These are phyloP conservation scores for Bhutanitis thaidina DNA, from an alignment of 2,888 invertebrate species.

Conservation along the genomic window DNA sequence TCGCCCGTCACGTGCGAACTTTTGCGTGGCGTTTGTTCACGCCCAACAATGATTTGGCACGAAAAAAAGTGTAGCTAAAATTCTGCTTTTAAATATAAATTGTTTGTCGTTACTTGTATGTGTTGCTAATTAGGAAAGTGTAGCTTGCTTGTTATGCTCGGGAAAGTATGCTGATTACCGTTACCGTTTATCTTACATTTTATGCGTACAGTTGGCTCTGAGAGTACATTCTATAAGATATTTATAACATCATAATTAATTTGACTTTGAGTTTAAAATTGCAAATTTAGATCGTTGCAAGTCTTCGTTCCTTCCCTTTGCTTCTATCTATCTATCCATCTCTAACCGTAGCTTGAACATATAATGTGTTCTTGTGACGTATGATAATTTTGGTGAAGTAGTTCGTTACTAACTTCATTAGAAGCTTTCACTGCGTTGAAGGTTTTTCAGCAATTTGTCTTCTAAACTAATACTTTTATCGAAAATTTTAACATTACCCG, in stretches of 20 bases:
- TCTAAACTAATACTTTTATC: too few relatives aligned
- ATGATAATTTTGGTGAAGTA: constrained; percentile 23
- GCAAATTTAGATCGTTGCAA: too few relatives aligned
- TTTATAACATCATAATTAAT: too few relatives aligned
- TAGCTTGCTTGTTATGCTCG: background rate
- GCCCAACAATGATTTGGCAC: constrained; percentile 15
- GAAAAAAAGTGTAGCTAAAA: background rate
- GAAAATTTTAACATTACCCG: too few relatives aligned
- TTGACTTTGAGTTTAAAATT: too few relatives aligned
- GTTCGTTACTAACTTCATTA: background rate
- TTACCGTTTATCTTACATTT: too few relatives aligned
- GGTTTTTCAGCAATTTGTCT: too few relatives aligned
- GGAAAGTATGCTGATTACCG: too few relatives aligned
- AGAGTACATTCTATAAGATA: too few relatives aligned
- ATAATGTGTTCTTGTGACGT: constrained; percentile 24
- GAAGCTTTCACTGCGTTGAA: background rate
- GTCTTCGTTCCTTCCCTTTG: too few relatives aligned
- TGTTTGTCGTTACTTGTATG: background rate
- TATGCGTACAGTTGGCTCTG: too few relatives aligned
- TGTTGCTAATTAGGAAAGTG: constrained; percentile 10
- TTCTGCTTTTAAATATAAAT: background rate
- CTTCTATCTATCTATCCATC: too few relatives aligned
- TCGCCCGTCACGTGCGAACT: constrained; percentile 43
- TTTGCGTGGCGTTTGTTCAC: constrained; percentile 17
- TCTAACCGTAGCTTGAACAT: background rate